Conservation (phyloP, 1,140 invertebrate genomes). For the Holotrichia oblita region DNA sequence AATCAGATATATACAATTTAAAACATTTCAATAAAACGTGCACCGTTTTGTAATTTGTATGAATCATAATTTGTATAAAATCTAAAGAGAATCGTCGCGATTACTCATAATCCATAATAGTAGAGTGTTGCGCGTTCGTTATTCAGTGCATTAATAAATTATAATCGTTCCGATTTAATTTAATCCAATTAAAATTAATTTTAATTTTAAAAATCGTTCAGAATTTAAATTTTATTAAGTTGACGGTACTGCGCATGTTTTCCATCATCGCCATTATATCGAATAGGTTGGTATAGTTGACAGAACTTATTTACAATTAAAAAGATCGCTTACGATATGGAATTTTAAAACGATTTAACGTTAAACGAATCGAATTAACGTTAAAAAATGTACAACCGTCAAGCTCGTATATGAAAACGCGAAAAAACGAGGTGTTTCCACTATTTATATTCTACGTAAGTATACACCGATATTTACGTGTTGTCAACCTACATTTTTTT, state of each 20-base stretch:
- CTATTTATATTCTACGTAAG: slow-evolving; percentile 9
- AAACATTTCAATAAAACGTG: not conserved
- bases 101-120: not conserved
- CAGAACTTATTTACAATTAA: not conserved
- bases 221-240: not conserved
- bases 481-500: slow-evolving; percentile 20
- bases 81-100: not conserved
- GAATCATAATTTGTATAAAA: slow-evolving; percentile 2
- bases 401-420: not conserved
- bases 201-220: not conserved
- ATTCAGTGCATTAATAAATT: not conserved
- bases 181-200: not conserved
- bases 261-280: slow-evolving; percentile 1
- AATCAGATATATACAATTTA: not conserved
- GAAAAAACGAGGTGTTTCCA: not conserved
- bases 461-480: not conserved
- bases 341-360: not conserved
- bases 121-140: not conserved
- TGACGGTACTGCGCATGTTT: not conserved
- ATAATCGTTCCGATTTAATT: no score
- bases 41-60: not conserved
- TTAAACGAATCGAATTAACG: not conserved
- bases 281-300: not conserved
- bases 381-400: not conserved
- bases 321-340: not conserved